Percentiles rank a stretch among this genome's conserved stretches.
Conservation (phyloP, 2,113 vertebrate species). For the Lophochroa leadbeateri region DNA sequence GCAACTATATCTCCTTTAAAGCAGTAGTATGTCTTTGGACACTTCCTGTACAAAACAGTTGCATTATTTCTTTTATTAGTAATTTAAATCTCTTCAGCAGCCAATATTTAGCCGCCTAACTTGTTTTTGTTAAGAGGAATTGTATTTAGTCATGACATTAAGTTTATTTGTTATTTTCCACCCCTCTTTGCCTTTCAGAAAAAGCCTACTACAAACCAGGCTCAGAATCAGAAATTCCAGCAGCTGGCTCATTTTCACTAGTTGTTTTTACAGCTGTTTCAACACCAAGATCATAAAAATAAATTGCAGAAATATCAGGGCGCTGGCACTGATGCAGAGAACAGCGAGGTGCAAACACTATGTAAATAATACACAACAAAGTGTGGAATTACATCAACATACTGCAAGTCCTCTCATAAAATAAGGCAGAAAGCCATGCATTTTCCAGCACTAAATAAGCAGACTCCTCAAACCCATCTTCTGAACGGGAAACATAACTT, state of each 20-base stretch:
- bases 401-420: background rate
- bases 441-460: background rate
- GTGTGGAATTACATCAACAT: slow-evolving; percentile 35
- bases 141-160: background rate
- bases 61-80: background rate
- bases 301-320: slow-evolving; percentile 55
- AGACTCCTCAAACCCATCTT: slow-evolving; percentile 28
- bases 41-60: background rate
- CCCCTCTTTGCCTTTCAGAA: background rate
- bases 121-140: background rate
- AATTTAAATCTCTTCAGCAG: background rate
- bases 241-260: slow-evolving; percentile 32
- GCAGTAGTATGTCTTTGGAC: background rate
- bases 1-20: background rate
- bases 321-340: slow-evolving; percentile 32
- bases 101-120: background rate
- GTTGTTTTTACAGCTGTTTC: slow-evolving; percentile 64
- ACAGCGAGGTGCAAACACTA: slow-evolving; percentile 44
- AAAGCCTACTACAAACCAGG: background rate
- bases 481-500: background rate
- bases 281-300: slow-evolving; percentile 58
- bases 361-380: slow-evolving; percentile 43
- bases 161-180: background rate
- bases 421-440: background rate
- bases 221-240: slow-evolving; percentile 32